phyloP scores from a whole-genome alignment of 2,888 invertebrate species.

The Rhorus exstirpatorius region DNA sequence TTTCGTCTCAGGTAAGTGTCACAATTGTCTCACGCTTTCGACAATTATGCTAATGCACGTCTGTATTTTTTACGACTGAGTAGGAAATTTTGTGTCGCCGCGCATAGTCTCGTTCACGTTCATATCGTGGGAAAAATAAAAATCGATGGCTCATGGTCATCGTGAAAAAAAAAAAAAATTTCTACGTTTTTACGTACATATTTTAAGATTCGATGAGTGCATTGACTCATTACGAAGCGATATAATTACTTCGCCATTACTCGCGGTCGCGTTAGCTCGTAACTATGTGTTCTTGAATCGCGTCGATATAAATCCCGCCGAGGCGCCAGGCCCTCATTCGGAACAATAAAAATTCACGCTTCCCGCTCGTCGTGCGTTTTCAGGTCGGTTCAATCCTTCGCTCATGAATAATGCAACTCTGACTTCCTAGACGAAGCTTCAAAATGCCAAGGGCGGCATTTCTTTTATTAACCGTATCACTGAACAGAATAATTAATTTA shows the following conservation, averaged over 20 bases:
- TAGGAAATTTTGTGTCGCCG: background rate
- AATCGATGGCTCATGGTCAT: background rate
- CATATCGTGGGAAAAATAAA: slow-evolving; percentile 7
- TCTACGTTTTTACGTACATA: too few relatives aligned
- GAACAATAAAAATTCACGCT: slow-evolving; percentile 31
- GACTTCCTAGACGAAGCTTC: slow-evolving; percentile 14
- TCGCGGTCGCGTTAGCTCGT: slow-evolving; percentile 16
- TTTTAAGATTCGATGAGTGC: slow-evolving; percentile 9
- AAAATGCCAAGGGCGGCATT: slow-evolving; percentile 1
- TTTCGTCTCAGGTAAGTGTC: background rate
- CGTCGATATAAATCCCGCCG: slow-evolving; percentile 40
- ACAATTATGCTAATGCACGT: slow-evolving; percentile 19
- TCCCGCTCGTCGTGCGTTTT: slow-evolving; percentile 23
- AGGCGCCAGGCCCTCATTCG: slow-evolving; percentile 27
- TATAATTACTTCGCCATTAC: slow-evolving; percentile 55
- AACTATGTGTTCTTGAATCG: slow-evolving; percentile 37
- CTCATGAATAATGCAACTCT: slow-evolving; percentile 43
- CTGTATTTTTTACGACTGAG: background rate
- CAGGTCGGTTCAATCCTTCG: slow-evolving; percentile 32
- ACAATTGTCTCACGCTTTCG: slow-evolving; percentile 33
- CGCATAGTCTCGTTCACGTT: background rate
- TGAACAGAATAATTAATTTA: background rate
- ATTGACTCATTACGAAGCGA: slow-evolving; percentile 60
- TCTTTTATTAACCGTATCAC: background rate
- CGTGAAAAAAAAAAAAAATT: background rate